Conservation (phyloP, 2,113 vertebrate genomes). For the Equus quagga region DNA sequence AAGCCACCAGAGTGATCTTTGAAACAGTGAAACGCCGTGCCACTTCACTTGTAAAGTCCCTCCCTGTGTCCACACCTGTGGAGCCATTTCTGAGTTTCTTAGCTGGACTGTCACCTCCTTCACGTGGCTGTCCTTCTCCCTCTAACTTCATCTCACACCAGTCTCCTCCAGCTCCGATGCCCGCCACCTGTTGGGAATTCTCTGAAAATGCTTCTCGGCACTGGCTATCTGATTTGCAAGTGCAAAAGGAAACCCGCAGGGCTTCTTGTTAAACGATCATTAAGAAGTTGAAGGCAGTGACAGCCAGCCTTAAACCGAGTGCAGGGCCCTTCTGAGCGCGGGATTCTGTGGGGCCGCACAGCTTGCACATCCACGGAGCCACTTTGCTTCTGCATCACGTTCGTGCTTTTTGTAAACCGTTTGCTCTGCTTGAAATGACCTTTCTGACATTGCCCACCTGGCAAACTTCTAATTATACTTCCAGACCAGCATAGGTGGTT, state of each 20-base stretch:
- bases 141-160: background rate
- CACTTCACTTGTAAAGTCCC: background rate
- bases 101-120: background rate
- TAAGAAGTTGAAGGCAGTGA: background rate
- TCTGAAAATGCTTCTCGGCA: background rate
- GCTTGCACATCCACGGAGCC: rapidly evolving
- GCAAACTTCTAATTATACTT: background rate
- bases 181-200: background rate
- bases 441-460: background rate
- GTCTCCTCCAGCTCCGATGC: background rate
- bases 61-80: background rate
- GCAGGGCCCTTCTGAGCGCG: background rate
- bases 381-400: no score
- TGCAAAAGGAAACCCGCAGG: background rate
- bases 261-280: background rate
- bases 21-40: background rate
- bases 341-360: no score
- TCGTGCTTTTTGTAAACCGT: background rate
- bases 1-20: background rate
- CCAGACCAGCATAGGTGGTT: background rate
- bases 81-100: background rate
- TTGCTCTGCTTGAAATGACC: background rate
- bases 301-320: no score
- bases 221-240: background rate
- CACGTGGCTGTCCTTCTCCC: background rate